Percentiles rank a stretch among this genome's conserved stretches.
Conservation (phyloP, 53 echinoderm and acorn worm genomes). For the Antedon mediterranea region DNA sequence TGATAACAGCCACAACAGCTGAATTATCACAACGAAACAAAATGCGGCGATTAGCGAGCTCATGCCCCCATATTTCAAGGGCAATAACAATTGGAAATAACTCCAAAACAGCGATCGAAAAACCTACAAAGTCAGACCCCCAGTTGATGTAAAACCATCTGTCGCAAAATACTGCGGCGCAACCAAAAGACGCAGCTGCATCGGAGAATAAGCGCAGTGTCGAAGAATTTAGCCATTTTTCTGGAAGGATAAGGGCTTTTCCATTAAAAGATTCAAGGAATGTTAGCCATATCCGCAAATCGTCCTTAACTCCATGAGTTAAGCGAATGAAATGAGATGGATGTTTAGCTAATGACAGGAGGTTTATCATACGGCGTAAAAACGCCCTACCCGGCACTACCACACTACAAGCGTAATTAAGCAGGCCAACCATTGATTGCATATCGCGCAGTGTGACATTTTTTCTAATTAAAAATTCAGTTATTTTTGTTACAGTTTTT, state of each 20-base stretch:
- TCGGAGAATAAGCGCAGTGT: constrained; percentile 16
- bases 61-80: constrained; percentile 14
- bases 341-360: not conserved
- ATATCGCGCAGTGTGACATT: too few species aligned
- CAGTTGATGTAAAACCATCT: constrained; percentile 9
- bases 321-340: constrained; percentile 17
- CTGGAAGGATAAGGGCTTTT: constrained; percentile 2
- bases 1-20: constrained; percentile 31
- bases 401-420: too few species aligned
- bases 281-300: constrained; percentile 16
- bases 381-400: too few species aligned
- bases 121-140: not conserved
- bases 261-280: constrained; percentile 26
- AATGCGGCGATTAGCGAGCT: constrained; percentile 3
- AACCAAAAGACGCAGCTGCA: constrained; percentile 27
- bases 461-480: too few species aligned
- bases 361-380: too few species aligned
- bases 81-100: constrained; percentile 20
- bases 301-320: constrained; percentile 10
- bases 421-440: too few species aligned
- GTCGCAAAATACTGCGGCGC: constrained; percentile 19
- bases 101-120: constrained; percentile 22
- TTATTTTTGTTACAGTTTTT: too few species aligned
- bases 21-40: constrained; percentile 20
- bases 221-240: constrained; percentile 1